Percentiles rank a stretch among this genome's conserved stretches.
Evolutionary conservation across 2,113 vertebrate species (phyloP).

Genomic region (Burhinus bistriatus): DNA sequence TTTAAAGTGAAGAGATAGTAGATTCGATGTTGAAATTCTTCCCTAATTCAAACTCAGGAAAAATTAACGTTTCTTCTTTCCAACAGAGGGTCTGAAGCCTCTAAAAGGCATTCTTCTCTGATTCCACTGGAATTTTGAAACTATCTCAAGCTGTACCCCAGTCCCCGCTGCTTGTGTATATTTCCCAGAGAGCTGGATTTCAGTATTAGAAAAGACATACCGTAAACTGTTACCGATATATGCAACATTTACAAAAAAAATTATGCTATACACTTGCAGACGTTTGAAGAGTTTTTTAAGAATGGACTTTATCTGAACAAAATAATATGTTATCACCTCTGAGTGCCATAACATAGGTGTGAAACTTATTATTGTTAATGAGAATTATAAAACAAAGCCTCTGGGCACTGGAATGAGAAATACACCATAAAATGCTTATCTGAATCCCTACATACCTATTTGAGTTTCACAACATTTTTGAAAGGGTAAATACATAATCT

Average conservation of each 20-base stretch:
- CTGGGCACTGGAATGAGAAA: slow-evolving; percentile 1
- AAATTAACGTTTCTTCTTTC: not conserved
- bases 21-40: not conserved
- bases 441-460: not conserved
- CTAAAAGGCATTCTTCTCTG: not conserved
- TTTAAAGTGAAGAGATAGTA: not conserved
- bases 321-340: not conserved
- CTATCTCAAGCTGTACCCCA: not conserved
- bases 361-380: slow-evolving; percentile 33
- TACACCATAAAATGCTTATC: slow-evolving; percentile 9
- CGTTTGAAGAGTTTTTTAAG: not conserved
- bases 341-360: not conserved
- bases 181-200: not conserved
- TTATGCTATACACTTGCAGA: not conserved
- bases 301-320: not conserved
- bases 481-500: slow-evolving; percentile 43
- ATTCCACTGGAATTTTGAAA: not conserved
- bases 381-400: slow-evolving; percentile 40
- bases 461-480: slow-evolving; percentile 9
- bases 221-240: not conserved
- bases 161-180: not conserved
- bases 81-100: not conserved
- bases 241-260: not conserved
- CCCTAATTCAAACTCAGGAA: not conserved
- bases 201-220: not conserved